These are phyloP conservation scores for Biston stratarius DNA, from an alignment of 2,888 invertebrate species.

Conservation along the genomic window DNA sequence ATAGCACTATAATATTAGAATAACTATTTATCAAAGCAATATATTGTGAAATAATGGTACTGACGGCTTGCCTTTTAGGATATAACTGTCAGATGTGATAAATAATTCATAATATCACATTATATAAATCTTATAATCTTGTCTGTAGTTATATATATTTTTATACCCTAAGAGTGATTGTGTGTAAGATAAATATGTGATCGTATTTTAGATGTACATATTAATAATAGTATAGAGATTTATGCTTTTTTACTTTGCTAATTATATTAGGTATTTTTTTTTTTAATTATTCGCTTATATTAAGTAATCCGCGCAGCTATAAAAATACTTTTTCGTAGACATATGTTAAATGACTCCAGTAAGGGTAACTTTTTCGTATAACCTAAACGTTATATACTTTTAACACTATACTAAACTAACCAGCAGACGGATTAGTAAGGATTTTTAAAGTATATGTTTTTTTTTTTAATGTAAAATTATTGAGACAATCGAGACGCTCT, in stretches of 20 bases:
- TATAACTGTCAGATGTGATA: constrained; percentile 20
- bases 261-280: constrained; percentile 11
- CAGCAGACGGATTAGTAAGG: no score
- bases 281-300: constrained; percentile 2
- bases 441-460: no score
- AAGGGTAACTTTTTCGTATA: no score
- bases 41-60: neutral
- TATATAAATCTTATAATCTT: neutral
- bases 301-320: neutral
- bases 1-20: neutral
- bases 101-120: constrained; percentile 1
- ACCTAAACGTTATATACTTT: no score
- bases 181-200: constrained; percentile 23
- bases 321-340: neutral
- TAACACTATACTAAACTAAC: no score
- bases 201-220: constrained; percentile 27
- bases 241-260: constrained; percentile 25
- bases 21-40: constrained; percentile 16
- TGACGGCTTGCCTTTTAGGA: constrained; percentile 20
- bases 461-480: no score
- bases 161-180: constrained; percentile 30
- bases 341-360: no score
- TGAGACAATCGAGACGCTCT: no score
- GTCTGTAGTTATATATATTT: constrained; percentile 14
- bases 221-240: constrained; percentile 18